Evolutionary conservation across 2,888 invertebrate species (phyloP).

Genomic region (Urechis unicinctus): DNA sequence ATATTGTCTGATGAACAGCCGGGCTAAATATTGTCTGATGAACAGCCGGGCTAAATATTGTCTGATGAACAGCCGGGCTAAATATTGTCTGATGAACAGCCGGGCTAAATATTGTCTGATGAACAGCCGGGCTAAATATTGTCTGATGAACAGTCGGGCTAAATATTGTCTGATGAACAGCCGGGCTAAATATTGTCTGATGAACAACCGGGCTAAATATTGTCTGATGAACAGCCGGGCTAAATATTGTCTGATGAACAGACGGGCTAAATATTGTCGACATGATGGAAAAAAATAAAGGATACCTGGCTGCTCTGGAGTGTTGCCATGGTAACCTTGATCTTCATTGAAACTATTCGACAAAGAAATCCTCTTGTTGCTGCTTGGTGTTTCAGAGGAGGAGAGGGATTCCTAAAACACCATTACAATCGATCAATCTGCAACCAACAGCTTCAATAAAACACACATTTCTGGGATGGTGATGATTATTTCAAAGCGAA

Average conservation of each 20-base stretch:
- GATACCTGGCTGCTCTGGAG: constrained; percentile 20
- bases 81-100: too few relatives aligned
- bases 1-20: too few relatives aligned
- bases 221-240: too few relatives aligned
- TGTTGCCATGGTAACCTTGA: constrained; percentile 38
- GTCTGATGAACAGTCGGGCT: too few relatives aligned
- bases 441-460: not conserved
- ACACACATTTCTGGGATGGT: not conserved
- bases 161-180: too few relatives aligned
- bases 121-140: too few relatives aligned
- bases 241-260: too few relatives aligned
- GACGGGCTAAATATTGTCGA: not conserved
- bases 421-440: not conserved
- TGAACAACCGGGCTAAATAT: too few relatives aligned
- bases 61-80: too few relatives aligned
- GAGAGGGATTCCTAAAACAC: constrained; percentile 51
- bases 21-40: not conserved
- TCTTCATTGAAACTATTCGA: constrained; percentile 61
- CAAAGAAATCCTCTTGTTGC: constrained; percentile 58
- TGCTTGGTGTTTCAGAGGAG: constrained; percentile 68
- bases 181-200: not conserved
- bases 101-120: not conserved
- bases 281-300: not conserved
- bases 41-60: too few relatives aligned
- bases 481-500: not conserved